Conservation (phyloP, 2,888 invertebrate genomes). For the Dynastes grantii region DNA sequence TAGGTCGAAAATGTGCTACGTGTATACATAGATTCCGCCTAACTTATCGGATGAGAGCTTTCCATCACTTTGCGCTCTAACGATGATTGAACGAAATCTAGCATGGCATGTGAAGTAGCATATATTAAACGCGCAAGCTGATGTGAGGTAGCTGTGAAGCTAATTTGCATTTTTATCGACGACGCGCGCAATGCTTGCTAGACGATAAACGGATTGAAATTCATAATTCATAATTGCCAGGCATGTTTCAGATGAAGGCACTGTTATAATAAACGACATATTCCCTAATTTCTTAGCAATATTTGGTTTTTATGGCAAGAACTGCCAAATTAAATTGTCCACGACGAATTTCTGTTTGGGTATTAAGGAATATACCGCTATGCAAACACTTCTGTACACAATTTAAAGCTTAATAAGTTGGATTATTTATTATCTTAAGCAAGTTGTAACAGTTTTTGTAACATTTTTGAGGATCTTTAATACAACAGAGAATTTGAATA, state of each 20-base stretch:
- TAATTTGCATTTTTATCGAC: not conserved
- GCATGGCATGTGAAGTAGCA: not conserved
- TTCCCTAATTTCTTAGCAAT: not conserved
- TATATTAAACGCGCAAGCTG: not conserved
- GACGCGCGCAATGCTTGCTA: not conserved
- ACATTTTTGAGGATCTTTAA: not conserved
- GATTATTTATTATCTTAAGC: not conserved
- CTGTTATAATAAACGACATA: no score
- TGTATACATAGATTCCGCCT: not conserved
- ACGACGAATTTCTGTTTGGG: not conserved
- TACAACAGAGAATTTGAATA: no score
- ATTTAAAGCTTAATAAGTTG: no score
- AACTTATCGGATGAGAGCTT: not conserved
- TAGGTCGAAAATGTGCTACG: no score
- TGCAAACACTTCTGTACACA: not conserved
- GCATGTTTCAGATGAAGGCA: not conserved
- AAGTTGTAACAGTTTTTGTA: not conserved
- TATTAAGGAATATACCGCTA: not conserved
- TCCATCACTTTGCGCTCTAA: not conserved
- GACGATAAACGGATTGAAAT: not conserved
- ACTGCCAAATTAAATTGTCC: not conserved
- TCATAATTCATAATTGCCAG: not conserved
- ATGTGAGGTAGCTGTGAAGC: not conserved
- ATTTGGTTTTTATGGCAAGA: not conserved
- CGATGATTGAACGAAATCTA: slow-evolving; percentile 2